Evolutionary conservation across 2,797 vertebrate genomes (phyloP).

Genomic region (Holocentrus rufus): DNA sequence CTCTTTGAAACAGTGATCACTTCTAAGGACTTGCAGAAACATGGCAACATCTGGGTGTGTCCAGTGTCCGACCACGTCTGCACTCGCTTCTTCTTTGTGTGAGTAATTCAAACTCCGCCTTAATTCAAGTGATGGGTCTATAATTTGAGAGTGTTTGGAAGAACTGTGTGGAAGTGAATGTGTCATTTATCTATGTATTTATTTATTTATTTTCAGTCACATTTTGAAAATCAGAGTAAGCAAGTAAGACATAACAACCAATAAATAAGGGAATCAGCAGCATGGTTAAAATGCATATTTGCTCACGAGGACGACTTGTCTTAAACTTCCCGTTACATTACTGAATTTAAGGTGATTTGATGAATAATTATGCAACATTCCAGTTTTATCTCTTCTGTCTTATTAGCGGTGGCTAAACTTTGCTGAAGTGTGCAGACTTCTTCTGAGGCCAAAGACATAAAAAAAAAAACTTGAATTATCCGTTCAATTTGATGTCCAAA

Average conservation of each 20-base stretch:
- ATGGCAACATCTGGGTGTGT: constrained; percentile 99
- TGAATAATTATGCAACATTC: neutral
- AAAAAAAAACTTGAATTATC: too few relatives aligned
- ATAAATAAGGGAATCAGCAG: too few relatives aligned
- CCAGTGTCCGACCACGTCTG: constrained; percentile 98
- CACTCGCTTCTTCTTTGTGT: constrained; percentile 99
- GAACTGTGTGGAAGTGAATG: neutral
- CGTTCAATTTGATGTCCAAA: constrained; percentile 5
- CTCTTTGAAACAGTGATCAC: constrained; percentile 90
- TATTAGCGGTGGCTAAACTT: constrained; percentile 7
- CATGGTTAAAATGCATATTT: too few relatives aligned
- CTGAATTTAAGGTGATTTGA: too few relatives aligned
- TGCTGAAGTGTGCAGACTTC: neutral
- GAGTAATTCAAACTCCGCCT: constrained; percentile 76
- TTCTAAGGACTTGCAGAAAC: constrained; percentile 99
- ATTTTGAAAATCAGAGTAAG: neutral
- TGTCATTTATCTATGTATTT: neutral
- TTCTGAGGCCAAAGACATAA: too few relatives aligned
- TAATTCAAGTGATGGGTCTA: neutral
- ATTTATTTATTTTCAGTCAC: neutral
- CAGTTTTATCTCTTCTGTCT: too few relatives aligned
- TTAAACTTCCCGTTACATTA: too few relatives aligned
- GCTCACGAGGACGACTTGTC: too few relatives aligned
- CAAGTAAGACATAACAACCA: too few relatives aligned
- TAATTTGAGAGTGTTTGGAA: neutral